phyloP scores from a whole-genome alignment of 2,888 invertebrate genomes.

The Embidobia sp. region DNA sequence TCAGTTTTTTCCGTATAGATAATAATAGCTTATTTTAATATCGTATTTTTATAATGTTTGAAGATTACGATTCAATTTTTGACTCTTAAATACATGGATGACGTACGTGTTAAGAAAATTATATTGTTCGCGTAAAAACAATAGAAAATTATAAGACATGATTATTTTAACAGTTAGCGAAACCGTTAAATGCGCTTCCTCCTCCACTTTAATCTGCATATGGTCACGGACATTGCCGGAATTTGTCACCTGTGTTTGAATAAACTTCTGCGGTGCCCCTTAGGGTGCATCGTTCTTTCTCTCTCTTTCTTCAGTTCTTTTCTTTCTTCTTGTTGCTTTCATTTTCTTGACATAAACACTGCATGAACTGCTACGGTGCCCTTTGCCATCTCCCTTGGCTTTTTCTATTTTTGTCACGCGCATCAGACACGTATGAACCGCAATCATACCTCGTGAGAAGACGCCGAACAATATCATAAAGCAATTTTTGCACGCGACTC shows the following conservation, averaged over 20 bases:
- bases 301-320: neutral
- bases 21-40: too few species aligned
- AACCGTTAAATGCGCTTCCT: slow-evolving; percentile 40
- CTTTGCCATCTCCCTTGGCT: slow-evolving; percentile 45
- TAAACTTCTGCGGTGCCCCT: slow-evolving; percentile 2
- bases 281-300: slow-evolving; percentile 10
- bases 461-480: slow-evolving; percentile 37
- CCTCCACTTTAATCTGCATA: slow-evolving; percentile 18
- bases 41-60: too few species aligned
- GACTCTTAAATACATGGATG: too few species aligned
- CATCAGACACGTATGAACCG: slow-evolving; percentile 64
- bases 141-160: slow-evolving; percentile 38
- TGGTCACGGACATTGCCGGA: slow-evolving; percentile 3
- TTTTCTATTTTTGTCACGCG: slow-evolving; percentile 69
- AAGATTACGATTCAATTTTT: too few species aligned
- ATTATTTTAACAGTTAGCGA: slow-evolving; percentile 72
- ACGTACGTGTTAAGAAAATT: too few species aligned
- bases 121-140: too few species aligned
- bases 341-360: slow-evolving; percentile 22
- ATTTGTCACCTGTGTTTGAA: slow-evolving; percentile 34
- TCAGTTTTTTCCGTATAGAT: too few species aligned
- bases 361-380: slow-evolving; percentile 50
- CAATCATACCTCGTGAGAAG: slow-evolving; percentile 66
- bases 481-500: slow-evolving; percentile 28
- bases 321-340: slow-evolving; percentile 2